A percentile compares a stretch with the other conserved stretches of the same genome.
Conservation (phyloP, 2,797 vertebrate genomes). For the Mastacembelus armatus region DNA sequence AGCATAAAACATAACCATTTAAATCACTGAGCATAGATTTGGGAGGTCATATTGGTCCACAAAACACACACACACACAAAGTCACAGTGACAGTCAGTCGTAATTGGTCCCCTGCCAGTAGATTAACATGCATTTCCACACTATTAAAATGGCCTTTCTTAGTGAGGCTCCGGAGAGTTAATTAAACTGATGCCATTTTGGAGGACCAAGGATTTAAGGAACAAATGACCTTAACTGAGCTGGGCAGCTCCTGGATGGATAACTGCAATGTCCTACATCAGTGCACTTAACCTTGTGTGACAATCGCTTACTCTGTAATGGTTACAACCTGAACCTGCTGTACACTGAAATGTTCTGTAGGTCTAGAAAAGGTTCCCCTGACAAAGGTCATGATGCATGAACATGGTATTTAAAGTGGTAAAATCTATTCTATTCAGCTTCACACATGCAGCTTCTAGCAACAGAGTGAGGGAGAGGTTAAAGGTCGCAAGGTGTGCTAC, state of each 20-base stretch:
- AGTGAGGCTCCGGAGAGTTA: constrained; percentile 68
- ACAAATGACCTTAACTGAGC: constrained; percentile 61
- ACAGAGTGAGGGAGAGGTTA: constrained; percentile 2
- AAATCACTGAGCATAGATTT: constrained; percentile 22
- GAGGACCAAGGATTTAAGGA: constrained; percentile 51
- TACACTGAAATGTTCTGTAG: constrained; percentile 7
- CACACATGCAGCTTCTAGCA: neutral
- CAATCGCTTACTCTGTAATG: constrained; percentile 34
- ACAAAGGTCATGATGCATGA: constrained; percentile 44
- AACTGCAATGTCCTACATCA: constrained; percentile 15
- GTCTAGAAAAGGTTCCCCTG: neutral
- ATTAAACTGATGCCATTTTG: constrained; percentile 74
- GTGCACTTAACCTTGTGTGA: constrained; percentile 49
- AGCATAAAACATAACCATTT: constrained; percentile 16
- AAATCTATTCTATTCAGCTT: constrained; percentile 18
- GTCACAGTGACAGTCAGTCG: constrained; percentile 49
- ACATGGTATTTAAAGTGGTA: constrained; percentile 19
- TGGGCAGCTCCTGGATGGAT: constrained; percentile 28
- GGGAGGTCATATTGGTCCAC: constrained; percentile 51
- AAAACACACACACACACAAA: constrained; percentile 13
- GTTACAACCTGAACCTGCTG: constrained; percentile 19
- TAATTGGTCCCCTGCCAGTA: constrained; percentile 68
- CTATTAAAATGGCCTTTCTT: constrained; percentile 70
- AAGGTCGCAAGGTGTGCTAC: neutral
- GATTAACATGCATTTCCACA: constrained; percentile 73